Evolutionary conservation across 2,113 vertebrate species (phyloP), one percentile per base, ranked within the genome.

Genomic region (Chamaetylas fuelleborni): DNA sequence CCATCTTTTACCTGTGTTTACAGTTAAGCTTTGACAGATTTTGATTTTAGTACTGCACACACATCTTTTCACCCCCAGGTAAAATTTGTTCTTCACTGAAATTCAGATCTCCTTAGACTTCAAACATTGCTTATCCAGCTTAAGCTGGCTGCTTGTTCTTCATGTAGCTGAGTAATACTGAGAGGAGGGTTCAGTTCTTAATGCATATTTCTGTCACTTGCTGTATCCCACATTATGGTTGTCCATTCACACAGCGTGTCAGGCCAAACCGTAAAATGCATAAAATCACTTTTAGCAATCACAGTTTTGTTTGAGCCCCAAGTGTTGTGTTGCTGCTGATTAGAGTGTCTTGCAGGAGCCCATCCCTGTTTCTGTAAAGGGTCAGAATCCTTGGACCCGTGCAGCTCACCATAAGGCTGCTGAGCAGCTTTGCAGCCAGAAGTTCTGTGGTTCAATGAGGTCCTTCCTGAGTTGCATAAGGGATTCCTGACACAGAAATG

Each of bases 111-210:
- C n/a, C 14, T 74, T 66, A 81, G 70, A 20, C 29, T 90, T 51
- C 38, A 31, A 84, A 56, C 38, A 61, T 90, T 93, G 84, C 56
- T 94, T 92, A 65, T 13, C 20, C 5, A 60, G 12, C 22, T 76
- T 84, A 61, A 77, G 17, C 36, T 79, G 48, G 24, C n/a, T 45
- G 22, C 34, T 73, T 95, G 26, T 78, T 78, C 54, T 87, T 88
- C 72, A 76, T 25, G 2, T 83, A 96, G 42, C 85, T 85, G 74
- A 71, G 61, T 80, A 80, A 78, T 80, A 48, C 1, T 83, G 36
- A 89, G 80, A 81, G 85, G 33, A 94, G 50, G 36, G 43, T 93
- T 97, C 31, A 33, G 47, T 91, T 93, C 70, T 92, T 83, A 92
- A 86, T 71, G 71, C 61, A 9, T 31, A 50, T 28, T 70, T 38